A percentile compares a stretch with the other conserved stretches of the same genome.
Evolutionary conservation across 2,888 invertebrate species (phyloP).

Genomic region (Eilema sororculum): DNA sequence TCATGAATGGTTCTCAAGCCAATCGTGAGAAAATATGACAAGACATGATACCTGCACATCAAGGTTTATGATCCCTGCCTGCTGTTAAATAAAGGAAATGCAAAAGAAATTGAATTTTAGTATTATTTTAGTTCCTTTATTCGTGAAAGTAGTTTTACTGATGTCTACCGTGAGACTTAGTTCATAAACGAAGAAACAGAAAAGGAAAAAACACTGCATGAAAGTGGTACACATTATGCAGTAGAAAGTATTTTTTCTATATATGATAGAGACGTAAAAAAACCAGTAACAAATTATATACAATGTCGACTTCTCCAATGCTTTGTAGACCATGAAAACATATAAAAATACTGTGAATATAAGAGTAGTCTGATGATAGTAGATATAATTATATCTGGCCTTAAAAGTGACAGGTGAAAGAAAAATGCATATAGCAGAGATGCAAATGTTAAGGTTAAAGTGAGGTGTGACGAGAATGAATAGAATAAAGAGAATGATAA

Average conservation of each 20-base stretch:
- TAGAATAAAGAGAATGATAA: not conserved
- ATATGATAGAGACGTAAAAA: not conserved
- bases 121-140: not conserved
- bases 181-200: not conserved
- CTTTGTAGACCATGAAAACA: not conserved
- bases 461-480: not conserved
- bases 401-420: not conserved
- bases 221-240: not conserved
- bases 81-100: conserved; percentile 4
- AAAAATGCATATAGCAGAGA: not conserved
- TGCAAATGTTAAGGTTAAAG: not conserved
- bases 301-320: not conserved
- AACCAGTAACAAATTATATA: not conserved
- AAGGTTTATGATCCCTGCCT: not conserved
- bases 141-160: not conserved
- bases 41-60: not conserved
- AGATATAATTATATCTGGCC: not conserved
- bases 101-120: not conserved
- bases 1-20: no score
- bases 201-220: not conserved
- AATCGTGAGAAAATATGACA: not conserved
- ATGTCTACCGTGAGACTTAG: not conserved
- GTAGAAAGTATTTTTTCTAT: conserved; percentile 1
- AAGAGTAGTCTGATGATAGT: not conserved
- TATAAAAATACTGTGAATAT: not conserved